phyloP scores from a whole-genome alignment of 2,113 vertebrate genomes.

The Mesembrinibis cayennensis region DNA sequence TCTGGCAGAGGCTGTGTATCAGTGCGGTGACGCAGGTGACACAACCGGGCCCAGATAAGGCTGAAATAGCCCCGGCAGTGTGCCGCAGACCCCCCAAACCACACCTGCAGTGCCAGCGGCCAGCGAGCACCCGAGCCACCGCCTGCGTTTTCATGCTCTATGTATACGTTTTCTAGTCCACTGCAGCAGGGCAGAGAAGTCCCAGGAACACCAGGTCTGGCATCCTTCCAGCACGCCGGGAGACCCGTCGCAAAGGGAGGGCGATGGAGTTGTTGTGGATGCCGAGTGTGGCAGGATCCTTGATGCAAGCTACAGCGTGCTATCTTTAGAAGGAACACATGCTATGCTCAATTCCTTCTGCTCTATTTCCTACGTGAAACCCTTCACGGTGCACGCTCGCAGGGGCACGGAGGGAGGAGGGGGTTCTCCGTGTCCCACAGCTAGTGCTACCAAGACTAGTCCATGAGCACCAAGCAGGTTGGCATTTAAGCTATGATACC shows the following conservation, averaged over 20 bases:
- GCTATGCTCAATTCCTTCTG: slow-evolving; percentile 53
- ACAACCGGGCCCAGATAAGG: neutral
- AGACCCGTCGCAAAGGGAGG: rapidly evolving
- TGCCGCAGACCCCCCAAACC: neutral
- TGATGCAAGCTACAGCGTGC: neutral
- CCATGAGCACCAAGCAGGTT: neutral
- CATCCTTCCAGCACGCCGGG: rapidly evolving
- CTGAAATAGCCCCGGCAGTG: neutral
- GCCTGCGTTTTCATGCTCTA: rapidly evolving
- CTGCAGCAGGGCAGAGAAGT: neutral
- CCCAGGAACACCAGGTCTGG: neutral
- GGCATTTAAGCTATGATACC: neutral
- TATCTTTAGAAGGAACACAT: slow-evolving; percentile 66
- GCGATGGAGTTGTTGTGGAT: neutral
- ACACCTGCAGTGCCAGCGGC: neutral
- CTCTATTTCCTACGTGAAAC: slow-evolving; percentile 49
- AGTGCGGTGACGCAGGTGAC: rapidly evolving
- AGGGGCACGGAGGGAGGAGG: neutral
- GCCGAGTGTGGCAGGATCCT: neutral
- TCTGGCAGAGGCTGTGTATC: neutral
- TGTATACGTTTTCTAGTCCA: neutral
- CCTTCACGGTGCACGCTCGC: neutral
- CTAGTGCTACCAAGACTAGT: neutral
- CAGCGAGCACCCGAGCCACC: rapidly evolving
- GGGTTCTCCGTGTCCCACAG: neutral